Percentiles rank a stretch among this genome's conserved stretches.
Evolutionary conservation across 1,140 invertebrate genomes (phyloP).

Genomic region (Drosophila sproati): DNA sequence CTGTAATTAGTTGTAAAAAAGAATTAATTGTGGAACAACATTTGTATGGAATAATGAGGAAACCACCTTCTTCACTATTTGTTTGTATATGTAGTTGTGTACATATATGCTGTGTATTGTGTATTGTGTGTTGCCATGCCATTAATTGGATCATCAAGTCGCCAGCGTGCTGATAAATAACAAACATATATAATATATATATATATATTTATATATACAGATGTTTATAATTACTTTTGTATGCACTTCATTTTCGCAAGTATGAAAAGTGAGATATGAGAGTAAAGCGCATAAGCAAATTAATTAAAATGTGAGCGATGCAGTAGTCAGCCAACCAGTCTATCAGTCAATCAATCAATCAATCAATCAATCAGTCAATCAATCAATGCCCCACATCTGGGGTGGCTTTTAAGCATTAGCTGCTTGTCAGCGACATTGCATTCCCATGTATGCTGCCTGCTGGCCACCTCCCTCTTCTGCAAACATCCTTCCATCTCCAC

Average conservation of each 20-base stretch:
- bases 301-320: conserved; percentile 62
- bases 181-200: background rate
- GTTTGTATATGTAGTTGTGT: background rate
- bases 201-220: too few relatives aligned
- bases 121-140: conserved; percentile 46
- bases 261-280: conserved; percentile 6
- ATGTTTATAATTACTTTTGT: conserved; percentile 33
- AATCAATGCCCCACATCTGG: conserved; percentile 34
- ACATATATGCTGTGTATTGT: conserved; percentile 23
- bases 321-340: conserved; percentile 10
- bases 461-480: background rate
- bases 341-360: conserved; percentile 14
- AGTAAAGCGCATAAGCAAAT: conserved; percentile 42
- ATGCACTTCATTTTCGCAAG: conserved; percentile 31
- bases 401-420: conserved; percentile 32
- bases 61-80: background rate
- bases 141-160: conserved; percentile 77
- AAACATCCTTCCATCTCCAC: too few relatives aligned
- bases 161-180: conserved; percentile 44
- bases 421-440: conserved; percentile 47
- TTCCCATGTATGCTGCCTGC: conserved; percentile 27
- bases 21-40: background rate
- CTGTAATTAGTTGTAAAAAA: too few relatives aligned
- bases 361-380: conserved; percentile 14
- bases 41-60: background rate